Percentiles rank a stretch among this genome's conserved stretches.
Conservation (phyloP, 2,113 vertebrate species). For the Vidua macroura region DNA sequence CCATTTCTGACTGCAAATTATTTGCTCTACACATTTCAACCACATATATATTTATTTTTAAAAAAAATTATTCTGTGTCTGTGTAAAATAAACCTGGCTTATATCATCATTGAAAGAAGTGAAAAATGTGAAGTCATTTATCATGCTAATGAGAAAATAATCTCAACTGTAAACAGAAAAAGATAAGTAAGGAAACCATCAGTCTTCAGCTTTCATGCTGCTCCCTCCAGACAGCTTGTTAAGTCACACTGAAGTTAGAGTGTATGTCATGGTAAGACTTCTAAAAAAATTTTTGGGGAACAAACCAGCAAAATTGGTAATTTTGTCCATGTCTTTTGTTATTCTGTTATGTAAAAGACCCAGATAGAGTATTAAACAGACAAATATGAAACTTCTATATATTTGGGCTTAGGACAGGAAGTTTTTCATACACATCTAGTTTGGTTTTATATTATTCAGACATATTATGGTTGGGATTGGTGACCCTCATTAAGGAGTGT, state of each 20-base stretch:
- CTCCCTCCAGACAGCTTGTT: neutral
- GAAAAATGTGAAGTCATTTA: neutral
- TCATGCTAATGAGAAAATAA: neutral
- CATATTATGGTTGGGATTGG: neutral
- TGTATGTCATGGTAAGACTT: neutral
- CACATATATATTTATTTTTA: neutral
- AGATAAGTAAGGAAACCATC: neutral
- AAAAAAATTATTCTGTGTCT: neutral
- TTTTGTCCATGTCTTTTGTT: neutral
- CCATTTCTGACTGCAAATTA: neutral
- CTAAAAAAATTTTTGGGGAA: neutral
- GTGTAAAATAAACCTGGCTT: neutral
- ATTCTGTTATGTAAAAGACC: neutral
- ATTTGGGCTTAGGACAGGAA: neutral
- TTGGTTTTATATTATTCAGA: neutral
- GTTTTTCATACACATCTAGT: neutral
- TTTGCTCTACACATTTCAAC: neutral
- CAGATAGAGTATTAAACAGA: neutral
- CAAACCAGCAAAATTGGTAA: neutral
- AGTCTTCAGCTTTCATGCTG: neutral
- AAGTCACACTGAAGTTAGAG: neutral
- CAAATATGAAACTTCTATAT: neutral
- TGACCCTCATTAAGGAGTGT: neutral
- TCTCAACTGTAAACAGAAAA: neutral
- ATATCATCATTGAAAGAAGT: neutral